phyloP scores from a whole-genome alignment of 2,797 vertebrate genomes.

The Fistularia tabacaria region DNA sequence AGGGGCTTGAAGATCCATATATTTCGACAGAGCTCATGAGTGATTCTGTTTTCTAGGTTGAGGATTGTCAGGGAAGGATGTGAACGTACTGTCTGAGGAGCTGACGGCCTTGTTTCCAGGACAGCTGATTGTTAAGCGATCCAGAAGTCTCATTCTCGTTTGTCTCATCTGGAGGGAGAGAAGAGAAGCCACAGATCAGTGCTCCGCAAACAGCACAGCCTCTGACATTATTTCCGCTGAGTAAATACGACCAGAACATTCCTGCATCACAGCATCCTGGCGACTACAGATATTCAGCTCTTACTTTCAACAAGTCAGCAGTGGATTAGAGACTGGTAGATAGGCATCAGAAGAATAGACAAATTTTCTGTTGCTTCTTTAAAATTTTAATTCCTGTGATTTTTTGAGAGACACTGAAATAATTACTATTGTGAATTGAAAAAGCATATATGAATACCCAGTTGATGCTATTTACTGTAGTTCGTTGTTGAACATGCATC shows the following conservation, averaged over 20 bases:
- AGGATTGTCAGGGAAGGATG: neutral
- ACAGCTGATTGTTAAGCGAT: slow-evolving; percentile 93
- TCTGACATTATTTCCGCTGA: slow-evolving; percentile 44
- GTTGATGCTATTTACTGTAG: too few relatives aligned
- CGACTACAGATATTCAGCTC: slow-evolving; percentile 29
- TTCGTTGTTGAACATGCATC: too few relatives aligned
- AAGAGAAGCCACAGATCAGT: slow-evolving; percentile 52
- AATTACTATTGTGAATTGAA: too few relatives aligned
- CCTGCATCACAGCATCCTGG: slow-evolving; percentile 39
- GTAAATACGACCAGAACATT: slow-evolving; percentile 54
- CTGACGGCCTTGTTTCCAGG: slow-evolving; percentile 97
- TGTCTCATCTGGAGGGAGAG: slow-evolving; percentile 85
- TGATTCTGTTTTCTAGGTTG: slow-evolving; percentile 20
- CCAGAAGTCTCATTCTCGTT: slow-evolving; percentile 90
- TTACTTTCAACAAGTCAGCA: slow-evolving; percentile 17
- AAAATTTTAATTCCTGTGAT: neutral
- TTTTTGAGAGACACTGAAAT: too few relatives aligned
- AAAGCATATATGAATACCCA: too few relatives aligned
- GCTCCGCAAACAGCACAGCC: slow-evolving; percentile 32
- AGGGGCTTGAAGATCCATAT: slow-evolving; percentile 1
- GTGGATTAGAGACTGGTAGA: neutral
- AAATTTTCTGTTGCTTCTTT: slow-evolving; percentile 4
- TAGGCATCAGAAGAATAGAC: neutral
- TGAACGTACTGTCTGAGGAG: slow-evolving; percentile 94
- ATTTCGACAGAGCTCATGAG: slow-evolving; percentile 3